Evolutionary conservation across 2,797 vertebrate species (phyloP).

Genomic region (Tenualosa thibaudeaui): DNA sequence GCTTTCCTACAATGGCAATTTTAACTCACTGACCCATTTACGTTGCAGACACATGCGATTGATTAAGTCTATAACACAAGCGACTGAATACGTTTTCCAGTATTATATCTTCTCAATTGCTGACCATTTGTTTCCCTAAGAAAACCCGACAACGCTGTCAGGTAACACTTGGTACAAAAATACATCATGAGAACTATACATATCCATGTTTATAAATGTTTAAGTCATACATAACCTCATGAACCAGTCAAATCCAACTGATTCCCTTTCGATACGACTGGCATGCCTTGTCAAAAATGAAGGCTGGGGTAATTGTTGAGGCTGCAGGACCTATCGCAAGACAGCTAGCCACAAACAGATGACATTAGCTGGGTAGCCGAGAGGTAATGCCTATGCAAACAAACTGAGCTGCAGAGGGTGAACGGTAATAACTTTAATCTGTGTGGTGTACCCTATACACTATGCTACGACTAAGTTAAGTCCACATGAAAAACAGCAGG

Average conservation of each 20-base stretch:
- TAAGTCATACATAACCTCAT: background rate
- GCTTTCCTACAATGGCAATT: no score
- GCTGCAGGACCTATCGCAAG: background rate
- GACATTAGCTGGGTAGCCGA: constrained; percentile 14
- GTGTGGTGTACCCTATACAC: background rate
- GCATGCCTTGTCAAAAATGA: background rate
- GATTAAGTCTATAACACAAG: background rate
- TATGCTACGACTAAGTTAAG: background rate
- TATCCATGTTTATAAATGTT: background rate
- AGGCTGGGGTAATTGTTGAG: background rate
- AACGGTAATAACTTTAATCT: background rate
- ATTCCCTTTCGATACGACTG: background rate
- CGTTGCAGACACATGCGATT: background rate
- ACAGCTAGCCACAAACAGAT: background rate
- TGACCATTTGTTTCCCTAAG: background rate
- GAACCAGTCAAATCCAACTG: background rate
- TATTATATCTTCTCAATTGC: background rate
- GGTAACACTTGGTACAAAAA: background rate
- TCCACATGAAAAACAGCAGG: background rate
- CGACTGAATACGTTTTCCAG: no score
- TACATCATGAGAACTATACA: no score
- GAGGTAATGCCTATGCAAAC: background rate
- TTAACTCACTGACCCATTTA: no score
- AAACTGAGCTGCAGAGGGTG: background rate
- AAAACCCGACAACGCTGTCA: background rate